phyloP scores from a whole-genome alignment of 2,888 invertebrate genomes.

The Oeneis ivallda region DNA sequence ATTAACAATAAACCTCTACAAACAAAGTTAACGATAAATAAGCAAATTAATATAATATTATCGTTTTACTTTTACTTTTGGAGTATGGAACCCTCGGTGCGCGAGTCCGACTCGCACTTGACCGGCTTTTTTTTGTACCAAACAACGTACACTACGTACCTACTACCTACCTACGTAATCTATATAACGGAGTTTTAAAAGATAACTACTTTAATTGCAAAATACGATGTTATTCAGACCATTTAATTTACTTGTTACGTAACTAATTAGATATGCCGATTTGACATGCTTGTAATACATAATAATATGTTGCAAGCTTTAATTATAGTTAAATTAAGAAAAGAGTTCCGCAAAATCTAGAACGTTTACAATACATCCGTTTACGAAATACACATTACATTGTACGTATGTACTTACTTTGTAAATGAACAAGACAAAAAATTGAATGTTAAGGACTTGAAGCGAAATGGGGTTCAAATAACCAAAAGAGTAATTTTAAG shows the following conservation, averaged over 20 bases:
- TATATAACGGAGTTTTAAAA: not conserved
- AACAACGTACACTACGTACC: too few species aligned
- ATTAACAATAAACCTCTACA: too few species aligned
- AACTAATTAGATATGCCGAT: not conserved
- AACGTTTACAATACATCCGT: conserved; percentile 19
- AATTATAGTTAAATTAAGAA: conserved; percentile 9
- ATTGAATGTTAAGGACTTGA: not conserved
- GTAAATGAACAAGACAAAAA: too few species aligned
- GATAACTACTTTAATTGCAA: not conserved
- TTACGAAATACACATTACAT: conserved; percentile 9
- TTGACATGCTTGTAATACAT: not conserved
- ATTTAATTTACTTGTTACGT: not conserved
- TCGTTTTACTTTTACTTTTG: too few species aligned
- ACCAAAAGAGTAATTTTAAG: not conserved
- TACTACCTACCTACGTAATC: too few species aligned
- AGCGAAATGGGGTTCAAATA: not conserved
- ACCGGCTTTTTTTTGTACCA: too few species aligned
- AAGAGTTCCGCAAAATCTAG: conserved; percentile 9
- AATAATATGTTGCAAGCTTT: conserved; percentile 9
- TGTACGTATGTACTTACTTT: not conserved
- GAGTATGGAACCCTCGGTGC: too few species aligned
- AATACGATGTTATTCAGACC: not conserved
- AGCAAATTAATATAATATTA: too few species aligned
- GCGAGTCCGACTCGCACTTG: too few species aligned
- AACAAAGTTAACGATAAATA: too few species aligned